Evolutionary conservation across 2,113 vertebrate genomes (phyloP).

Genomic region (Pollimyrus isidori): DNA sequence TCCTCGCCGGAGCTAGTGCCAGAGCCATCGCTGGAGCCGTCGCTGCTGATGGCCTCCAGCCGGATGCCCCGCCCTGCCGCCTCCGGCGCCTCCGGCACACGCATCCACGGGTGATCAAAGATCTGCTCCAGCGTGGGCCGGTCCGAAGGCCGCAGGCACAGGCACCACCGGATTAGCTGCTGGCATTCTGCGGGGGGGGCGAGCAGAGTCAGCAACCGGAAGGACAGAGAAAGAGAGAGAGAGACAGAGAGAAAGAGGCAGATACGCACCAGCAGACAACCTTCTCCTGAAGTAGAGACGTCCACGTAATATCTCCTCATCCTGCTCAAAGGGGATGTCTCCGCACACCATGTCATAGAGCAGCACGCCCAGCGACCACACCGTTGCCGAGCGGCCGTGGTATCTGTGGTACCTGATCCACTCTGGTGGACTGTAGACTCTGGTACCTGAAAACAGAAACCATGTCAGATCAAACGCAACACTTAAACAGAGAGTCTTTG

Average conservation of each 20-base stretch:
- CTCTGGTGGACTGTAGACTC: conserved; percentile 94
- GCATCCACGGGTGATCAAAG: conserved; percentile 89
- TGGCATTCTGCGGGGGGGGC: conserved; percentile 73
- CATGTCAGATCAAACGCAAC: not conserved
- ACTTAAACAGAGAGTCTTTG: conserved; percentile 14
- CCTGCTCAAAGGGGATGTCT: conserved; percentile 96
- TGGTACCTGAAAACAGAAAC: conserved; percentile 64
- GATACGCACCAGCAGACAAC: conserved; percentile 77
- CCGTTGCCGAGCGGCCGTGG: conserved; percentile 88
- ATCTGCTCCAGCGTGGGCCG: conserved; percentile 94
- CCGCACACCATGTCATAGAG: conserved; percentile 97
- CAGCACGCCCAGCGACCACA: conserved; percentile 94
- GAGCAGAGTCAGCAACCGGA: not conserved
- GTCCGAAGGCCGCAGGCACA: conserved; percentile 87
- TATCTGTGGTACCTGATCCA: conserved; percentile 95
- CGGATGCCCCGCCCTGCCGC: conserved; percentile 76
- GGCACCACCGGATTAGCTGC: conserved; percentile 94
- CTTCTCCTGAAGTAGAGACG: conserved; percentile 83
- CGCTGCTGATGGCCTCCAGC: conserved; percentile 77
- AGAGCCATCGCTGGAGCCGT: conserved; percentile 76
- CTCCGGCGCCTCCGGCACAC: conserved; percentile 64
- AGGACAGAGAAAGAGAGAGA: not conserved
- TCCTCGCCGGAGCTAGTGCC: conserved; percentile 97
- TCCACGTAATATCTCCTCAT: conserved; percentile 87
- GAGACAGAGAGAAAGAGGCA: not conserved